Percentiles rank a stretch among this genome's conserved stretches.
phyloP scores from a whole-genome alignment of 2,797 vertebrate species.

The Synanceia verrucosa region DNA sequence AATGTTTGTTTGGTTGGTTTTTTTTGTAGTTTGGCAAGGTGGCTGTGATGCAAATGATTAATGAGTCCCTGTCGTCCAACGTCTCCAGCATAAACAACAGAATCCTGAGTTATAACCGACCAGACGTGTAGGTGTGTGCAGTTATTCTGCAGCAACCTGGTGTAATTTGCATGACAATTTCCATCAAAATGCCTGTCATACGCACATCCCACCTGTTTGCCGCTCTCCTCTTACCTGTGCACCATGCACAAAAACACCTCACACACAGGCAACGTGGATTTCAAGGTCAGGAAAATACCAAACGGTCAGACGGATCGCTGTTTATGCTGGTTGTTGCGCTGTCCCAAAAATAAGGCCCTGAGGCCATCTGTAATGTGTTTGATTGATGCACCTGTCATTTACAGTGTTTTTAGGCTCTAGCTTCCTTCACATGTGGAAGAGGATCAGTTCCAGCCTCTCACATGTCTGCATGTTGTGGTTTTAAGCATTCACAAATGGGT shows the following conservation, averaged over 20 bases:
- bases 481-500: constrained; percentile 9
- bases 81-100: neutral
- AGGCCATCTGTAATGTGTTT: neutral
- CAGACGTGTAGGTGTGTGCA: neutral
- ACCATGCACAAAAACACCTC: neutral
- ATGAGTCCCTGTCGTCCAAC: neutral
- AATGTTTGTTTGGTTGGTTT: neutral
- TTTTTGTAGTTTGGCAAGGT: neutral
- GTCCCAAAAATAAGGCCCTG: neutral
- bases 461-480: neutral
- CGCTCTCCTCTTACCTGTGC: neutral
- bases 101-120: neutral
- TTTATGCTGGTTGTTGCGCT: neutral
- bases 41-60: neutral
- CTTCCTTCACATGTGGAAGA: neutral
- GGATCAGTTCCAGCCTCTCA: neutral
- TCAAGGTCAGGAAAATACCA: neutral
- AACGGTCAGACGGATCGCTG: neutral
- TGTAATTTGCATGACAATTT: neutral
- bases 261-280: neutral
- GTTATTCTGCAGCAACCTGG: neutral
- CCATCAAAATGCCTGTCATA: neutral
- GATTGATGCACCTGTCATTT: constrained; percentile 28
- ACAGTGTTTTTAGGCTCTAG: neutral
- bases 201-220: neutral